These are phyloP conservation scores for Siniperca chuatsi DNA, from an alignment of 2,113 vertebrate genomes.

Conservation along the genomic window DNA sequence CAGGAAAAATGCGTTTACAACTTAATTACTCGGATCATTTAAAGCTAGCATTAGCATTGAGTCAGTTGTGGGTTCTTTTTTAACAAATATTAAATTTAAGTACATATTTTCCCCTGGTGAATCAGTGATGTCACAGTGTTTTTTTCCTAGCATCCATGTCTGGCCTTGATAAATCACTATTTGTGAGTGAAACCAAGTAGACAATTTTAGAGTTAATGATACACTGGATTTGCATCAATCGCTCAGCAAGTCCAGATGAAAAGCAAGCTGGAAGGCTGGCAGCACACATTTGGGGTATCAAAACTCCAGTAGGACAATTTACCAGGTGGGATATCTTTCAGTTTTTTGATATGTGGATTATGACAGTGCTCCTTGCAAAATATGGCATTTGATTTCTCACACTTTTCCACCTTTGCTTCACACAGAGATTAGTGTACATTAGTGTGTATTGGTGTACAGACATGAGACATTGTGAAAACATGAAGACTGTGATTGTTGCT, in stretches of 20 bases:
- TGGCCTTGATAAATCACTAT: not conserved
- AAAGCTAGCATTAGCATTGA: no score
- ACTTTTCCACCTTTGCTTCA: not conserved
- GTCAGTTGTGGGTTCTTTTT: no score
- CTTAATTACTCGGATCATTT: no score
- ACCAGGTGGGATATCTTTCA: not conserved
- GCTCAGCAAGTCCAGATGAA: constrained; percentile 4
- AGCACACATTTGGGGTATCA: not conserved
- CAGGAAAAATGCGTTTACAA: no score
- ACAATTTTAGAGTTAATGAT: not conserved
- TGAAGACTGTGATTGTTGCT: constrained; percentile 44
- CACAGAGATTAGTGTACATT: not conserved
- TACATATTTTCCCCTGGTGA: not conserved
- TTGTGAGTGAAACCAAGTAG: not conserved
- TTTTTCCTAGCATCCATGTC: not conserved
- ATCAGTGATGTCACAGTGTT: not conserved
- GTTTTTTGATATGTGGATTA: not conserved
- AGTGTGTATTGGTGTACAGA: not conserved
- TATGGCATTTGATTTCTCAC: not conserved
- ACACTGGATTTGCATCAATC: not conserved
- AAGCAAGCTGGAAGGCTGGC: not conserved
- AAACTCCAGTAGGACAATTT: not conserved
- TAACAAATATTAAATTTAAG: not conserved
- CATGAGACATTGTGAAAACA: constrained; percentile 16
- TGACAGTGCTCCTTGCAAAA: not conserved